Evolutionary conservation across 2,888 invertebrate species (phyloP).

Genomic region (Pecten maximus): DNA sequence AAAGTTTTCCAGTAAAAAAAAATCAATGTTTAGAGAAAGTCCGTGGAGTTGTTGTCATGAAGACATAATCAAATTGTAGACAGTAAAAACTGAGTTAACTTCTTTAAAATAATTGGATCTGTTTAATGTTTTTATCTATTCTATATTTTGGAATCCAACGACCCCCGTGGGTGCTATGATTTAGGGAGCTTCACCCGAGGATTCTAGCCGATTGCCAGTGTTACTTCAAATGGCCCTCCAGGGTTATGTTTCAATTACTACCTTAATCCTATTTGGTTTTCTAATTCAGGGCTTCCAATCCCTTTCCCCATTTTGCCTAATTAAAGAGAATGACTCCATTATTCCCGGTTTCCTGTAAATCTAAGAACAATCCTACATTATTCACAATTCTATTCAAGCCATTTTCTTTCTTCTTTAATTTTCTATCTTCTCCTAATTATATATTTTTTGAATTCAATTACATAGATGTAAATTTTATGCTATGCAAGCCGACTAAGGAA

Average conservation of each 20-base stretch:
- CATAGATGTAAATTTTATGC: slow-evolving; percentile 33
- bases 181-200: slow-evolving; percentile 20
- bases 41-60: background rate
- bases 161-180: slow-evolving; percentile 1
- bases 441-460: slow-evolving; percentile 35
- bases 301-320: slow-evolving; percentile 7
- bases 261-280: slow-evolving; percentile 21
- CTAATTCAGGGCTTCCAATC: slow-evolving; percentile 20
- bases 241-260: slow-evolving; percentile 14
- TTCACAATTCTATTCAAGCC: slow-evolving; percentile 4
- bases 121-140: slow-evolving; percentile 35
- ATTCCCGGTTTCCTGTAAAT: background rate
- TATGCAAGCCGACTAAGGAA: background rate
- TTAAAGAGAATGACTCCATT: slow-evolving; percentile 26
- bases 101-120: slow-evolving; percentile 35
- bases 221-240: background rate
- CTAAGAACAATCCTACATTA: slow-evolving; percentile 7
- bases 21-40: background rate
- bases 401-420: slow-evolving; percentile 13
- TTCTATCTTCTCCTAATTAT: background rate
- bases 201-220: slow-evolving; percentile 30
- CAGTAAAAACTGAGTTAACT: slow-evolving; percentile 30
- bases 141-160: slow-evolving; percentile 28
- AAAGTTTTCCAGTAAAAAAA: slow-evolving; percentile 8
- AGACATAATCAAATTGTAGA: slow-evolving; percentile 30